Evolutionary conservation across 2,113 vertebrate species (phyloP), one percentile per base, ranked within the genome.

Genomic region (Lagenorhynchus albirostris): DNA sequence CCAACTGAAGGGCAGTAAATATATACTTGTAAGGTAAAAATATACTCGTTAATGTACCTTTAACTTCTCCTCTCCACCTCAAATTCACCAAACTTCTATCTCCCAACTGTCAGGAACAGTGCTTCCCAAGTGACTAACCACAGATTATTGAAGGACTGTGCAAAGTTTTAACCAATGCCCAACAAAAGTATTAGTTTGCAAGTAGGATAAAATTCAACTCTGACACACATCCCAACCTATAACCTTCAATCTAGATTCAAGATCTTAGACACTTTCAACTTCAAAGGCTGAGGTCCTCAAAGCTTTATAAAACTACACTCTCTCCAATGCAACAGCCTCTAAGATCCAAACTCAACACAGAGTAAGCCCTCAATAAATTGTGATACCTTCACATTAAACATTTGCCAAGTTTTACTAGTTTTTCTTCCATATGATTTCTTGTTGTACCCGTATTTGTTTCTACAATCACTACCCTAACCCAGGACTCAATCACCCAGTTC

Each of bases 201-300:
- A 87, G 3, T 36, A 67, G 26, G 58, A 86, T 33, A 81, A 96
- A 92, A 91, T 90, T n/a, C 41, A 58, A 73, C 41, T 55, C 5
- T 63, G 33, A 90, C 11, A 89, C 3, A 33, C 47, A 94, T 53
- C 31, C 25, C 65, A 82, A 79, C n/a, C 74, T 50, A 47, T 29
- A 96, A 67, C 8, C 62, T 91, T 86, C 36, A 82, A 96, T 41
- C 67, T 62, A 86, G 26, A 96, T 65, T 83, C 79, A 96, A 94
- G 97, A 83, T 83, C 83, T 87, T 79, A 82, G n/a, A 60, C 44
- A 87, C 89, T 79, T 95, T 87, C 74, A 94, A 94, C 55, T 92
- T 95, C 71, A 55, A 95, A 85, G 38, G 89, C 36, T 76, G 21
- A 83, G 23, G 44, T 87, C 41, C 84, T 94, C 55, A 68, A 93